A percentile compares a stretch with the other conserved stretches of the same genome.
Conservation (phyloP, 1,140 invertebrate genomes). For the Asbolus verrucosus region DNA sequence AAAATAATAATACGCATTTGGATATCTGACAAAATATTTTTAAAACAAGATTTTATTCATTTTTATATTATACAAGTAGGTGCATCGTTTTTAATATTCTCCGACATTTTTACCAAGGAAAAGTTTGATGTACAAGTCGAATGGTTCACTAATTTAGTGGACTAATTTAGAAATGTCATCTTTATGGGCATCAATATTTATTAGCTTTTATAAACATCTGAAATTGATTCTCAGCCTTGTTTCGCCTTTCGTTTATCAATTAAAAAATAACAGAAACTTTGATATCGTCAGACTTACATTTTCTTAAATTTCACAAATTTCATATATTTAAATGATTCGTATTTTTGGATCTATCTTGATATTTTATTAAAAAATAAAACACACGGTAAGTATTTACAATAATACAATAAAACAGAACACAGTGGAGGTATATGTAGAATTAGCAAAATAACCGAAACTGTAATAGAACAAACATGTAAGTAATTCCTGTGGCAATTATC, state of each 20-base stretch:
- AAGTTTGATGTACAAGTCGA: background rate
- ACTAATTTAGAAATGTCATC: slow-evolving; percentile 18
- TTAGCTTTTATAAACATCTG: slow-evolving; percentile 32
- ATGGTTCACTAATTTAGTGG: no score
- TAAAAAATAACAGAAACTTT: slow-evolving; percentile 13
- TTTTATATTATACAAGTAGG: no score
- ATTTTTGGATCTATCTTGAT: slow-evolving; percentile 1
- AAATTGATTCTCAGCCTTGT: slow-evolving; percentile 33
- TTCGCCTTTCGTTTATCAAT: slow-evolving; percentile 1
- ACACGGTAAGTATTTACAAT: slow-evolving; percentile 3
- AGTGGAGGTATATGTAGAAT: background rate
- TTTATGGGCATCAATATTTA: slow-evolving; percentile 11
- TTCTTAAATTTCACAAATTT: background rate
- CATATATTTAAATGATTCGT: background rate
- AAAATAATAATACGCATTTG: no score
- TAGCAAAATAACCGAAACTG: background rate
- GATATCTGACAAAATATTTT: no score
- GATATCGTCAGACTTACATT: slow-evolving; percentile 17
- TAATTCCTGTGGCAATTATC: slow-evolving; percentile 1
- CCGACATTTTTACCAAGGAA: no score
- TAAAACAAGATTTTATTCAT: no score
- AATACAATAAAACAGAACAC: background rate
- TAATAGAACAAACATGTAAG: background rate
- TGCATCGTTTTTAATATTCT: no score
- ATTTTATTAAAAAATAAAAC: background rate